A percentile compares a stretch with the other conserved stretches of the same genome.
These are phyloP conservation scores for Amblyjoppa proteus DNA, from an alignment of 2,888 invertebrate species.

Conservation along the genomic window DNA sequence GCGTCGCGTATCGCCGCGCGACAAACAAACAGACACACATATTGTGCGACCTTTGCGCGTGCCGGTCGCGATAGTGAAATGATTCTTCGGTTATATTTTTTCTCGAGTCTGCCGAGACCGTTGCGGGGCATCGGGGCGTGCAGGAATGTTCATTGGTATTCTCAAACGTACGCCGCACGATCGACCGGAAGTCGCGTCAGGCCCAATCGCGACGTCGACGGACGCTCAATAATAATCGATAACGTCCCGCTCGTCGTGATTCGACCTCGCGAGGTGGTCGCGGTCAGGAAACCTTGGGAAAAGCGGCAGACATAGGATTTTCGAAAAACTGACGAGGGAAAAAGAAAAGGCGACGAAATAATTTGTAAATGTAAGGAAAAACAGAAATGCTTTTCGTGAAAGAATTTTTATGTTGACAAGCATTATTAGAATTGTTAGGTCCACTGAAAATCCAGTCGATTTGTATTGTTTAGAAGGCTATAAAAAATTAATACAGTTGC, in stretches of 20 bases:
- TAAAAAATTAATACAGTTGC: not conserved
- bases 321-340: too few relatives aligned
- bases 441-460: too few relatives aligned
- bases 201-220: not conserved
- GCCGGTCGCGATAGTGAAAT: not conserved
- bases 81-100: not conserved
- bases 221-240: not conserved
- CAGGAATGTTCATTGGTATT: not conserved
- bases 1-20: not conserved
- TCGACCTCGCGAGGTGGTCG: too few relatives aligned
- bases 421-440: too few relatives aligned
- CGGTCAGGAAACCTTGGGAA: too few relatives aligned
- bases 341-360: too few relatives aligned
- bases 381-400: too few relatives aligned
- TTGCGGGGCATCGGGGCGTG: not conserved
- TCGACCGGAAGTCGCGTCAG: not conserved
- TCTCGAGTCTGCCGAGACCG: not conserved
- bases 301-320: too few relatives aligned
- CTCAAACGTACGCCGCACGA: not conserved
- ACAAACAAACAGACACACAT: not conserved
- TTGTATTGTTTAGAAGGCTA: not conserved
- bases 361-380: too few relatives aligned
- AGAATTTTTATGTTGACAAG: too few relatives aligned
- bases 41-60: conserved; percentile 4
- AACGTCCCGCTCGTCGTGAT: too few relatives aligned